A percentile compares a stretch with the other conserved stretches of the same genome.
phyloP scores from a whole-genome alignment of 2,797 vertebrate species.

The Sorex maritimensis region DNA sequence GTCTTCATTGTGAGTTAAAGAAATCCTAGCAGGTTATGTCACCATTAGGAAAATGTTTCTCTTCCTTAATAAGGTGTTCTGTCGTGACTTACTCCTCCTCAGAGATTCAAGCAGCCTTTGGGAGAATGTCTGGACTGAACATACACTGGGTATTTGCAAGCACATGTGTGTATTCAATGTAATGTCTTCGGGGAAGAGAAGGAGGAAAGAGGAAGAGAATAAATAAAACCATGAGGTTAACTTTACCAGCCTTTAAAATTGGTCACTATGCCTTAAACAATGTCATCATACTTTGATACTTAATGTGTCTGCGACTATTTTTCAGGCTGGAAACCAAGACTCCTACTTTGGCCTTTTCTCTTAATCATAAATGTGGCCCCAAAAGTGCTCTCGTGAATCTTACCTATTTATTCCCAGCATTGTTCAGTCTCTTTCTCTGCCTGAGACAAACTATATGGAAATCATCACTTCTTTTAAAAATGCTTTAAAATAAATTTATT shows the following conservation, averaged over 20 bases:
- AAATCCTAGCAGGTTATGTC: constrained; percentile 56
- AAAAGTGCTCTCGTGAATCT: not conserved
- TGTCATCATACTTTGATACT: not conserved
- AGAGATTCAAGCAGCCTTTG: not conserved
- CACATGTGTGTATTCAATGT: not conserved
- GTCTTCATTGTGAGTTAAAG: constrained; percentile 15
- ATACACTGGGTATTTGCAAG: not conserved
- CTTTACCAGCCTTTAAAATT: constrained; percentile 39
- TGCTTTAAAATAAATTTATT: no score
- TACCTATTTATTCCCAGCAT: not conserved
- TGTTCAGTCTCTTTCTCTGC: not conserved
- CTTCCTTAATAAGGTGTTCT: constrained; percentile 62
- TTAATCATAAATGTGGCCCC: not conserved
- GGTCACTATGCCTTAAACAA: constrained; percentile 23
- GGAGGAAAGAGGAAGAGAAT: not conserved
- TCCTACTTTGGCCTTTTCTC: no score
- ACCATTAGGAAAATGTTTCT: constrained; percentile 61
- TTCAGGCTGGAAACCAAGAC: not conserved
- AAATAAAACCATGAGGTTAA: constrained; percentile 1
- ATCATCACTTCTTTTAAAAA: no score
- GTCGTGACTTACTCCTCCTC: not conserved
- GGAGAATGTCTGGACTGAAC: constrained; percentile 5
- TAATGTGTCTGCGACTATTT: not conserved
- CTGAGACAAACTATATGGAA: not conserved
- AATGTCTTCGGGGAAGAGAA: not conserved